Conservation (phyloP, 2,888 invertebrate genomes). For the Thecophora atra region DNA sequence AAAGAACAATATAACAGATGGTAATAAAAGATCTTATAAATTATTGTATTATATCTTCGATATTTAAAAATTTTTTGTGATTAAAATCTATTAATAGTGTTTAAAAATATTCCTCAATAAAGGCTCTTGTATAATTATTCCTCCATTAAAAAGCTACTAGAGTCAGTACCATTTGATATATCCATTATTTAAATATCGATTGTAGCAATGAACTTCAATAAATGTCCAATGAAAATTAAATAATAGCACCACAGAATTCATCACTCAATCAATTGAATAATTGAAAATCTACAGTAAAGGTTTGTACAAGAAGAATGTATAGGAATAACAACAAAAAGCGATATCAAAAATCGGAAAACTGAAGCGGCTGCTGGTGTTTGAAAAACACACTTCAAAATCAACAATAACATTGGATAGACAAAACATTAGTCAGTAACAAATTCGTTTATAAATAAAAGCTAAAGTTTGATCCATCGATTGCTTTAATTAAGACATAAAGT, state of each 20-base stretch:
- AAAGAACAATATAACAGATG: too few relatives aligned
- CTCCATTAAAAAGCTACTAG: too few relatives aligned
- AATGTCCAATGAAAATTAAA: background rate
- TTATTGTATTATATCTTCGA: too few relatives aligned
- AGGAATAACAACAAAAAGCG: background rate
- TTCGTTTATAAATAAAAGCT: slow-evolving; percentile 3
- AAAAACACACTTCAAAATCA: background rate
- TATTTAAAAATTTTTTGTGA: too few relatives aligned
- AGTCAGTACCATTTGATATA: too few relatives aligned
- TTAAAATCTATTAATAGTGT: too few relatives aligned
- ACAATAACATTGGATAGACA: background rate
- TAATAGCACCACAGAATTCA: background rate
- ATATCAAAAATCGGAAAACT: background rate
- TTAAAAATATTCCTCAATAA: too few relatives aligned
- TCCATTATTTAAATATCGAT: background rate
- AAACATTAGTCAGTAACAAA: background rate
- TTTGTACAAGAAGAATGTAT: background rate
- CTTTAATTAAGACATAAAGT: slow-evolving; percentile 38
- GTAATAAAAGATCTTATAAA: too few relatives aligned
- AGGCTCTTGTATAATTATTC: too few relatives aligned
- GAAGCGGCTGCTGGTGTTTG: background rate
- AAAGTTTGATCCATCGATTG: slow-evolving; percentile 19
- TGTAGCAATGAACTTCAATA: slow-evolving; percentile 5
- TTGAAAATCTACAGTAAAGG: background rate
- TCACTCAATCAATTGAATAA: background rate